Conservation (phyloP, 2,113 vertebrate species). For the Electrona antarctica region DNA sequence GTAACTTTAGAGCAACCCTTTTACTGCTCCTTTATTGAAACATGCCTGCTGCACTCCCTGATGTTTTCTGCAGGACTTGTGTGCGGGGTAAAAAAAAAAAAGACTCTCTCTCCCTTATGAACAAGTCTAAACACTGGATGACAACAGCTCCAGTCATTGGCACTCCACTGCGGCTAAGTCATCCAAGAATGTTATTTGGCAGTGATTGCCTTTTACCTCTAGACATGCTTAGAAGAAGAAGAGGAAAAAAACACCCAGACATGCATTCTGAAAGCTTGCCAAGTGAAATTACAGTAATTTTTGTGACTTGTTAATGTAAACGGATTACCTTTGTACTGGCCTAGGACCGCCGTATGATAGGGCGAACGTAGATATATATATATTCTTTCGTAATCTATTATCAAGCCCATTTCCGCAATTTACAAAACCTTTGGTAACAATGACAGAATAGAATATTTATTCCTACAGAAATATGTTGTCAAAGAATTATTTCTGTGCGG, state of each 20-base stretch:
- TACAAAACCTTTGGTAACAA: constrained; percentile 21
- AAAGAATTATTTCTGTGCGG: neutral
- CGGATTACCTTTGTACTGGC: constrained; percentile 52
- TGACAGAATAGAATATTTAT: constrained; percentile 14
- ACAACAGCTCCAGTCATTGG: constrained; percentile 61
- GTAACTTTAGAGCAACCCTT: neutral
- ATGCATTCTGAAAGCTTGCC: constrained; percentile 54
- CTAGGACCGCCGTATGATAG: constrained; percentile 35
- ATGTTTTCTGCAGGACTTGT: constrained; percentile 45
- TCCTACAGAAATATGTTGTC: constrained; percentile 12
- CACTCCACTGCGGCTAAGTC: constrained; percentile 44
- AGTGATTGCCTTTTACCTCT: constrained; percentile 54
- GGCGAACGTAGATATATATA: constrained; percentile 16
- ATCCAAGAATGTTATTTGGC: constrained; percentile 70
- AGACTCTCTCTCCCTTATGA: constrained; percentile 38
- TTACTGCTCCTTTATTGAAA: constrained; percentile 22
- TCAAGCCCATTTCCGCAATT: constrained; percentile 16
- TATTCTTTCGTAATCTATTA: constrained; percentile 18
- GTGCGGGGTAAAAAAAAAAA: constrained; percentile 2
- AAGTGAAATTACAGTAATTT: constrained; percentile 58
- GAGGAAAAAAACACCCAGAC: constrained; percentile 55
- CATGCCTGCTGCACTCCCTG: constrained; percentile 21
- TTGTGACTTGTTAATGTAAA: constrained; percentile 53
- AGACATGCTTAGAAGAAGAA: constrained; percentile 38
- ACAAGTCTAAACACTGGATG: constrained; percentile 67